Conservation (phyloP, 2,113 vertebrate genomes). For the Leiothrix lutea region DNA sequence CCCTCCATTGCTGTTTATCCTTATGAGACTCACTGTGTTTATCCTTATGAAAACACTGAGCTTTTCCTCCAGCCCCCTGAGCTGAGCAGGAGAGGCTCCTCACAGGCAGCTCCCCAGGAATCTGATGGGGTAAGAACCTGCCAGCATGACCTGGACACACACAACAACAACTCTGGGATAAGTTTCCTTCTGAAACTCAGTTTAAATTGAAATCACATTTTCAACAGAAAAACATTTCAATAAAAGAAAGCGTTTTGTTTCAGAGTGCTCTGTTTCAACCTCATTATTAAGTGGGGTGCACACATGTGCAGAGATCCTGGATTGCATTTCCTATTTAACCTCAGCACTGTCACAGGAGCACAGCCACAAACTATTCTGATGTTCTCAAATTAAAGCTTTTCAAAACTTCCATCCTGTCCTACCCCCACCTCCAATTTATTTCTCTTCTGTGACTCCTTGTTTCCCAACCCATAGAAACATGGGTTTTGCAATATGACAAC, state of each 20-base stretch:
- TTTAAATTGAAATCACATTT: not conserved
- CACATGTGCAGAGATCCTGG: not conserved
- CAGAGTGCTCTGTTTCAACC: not conserved
- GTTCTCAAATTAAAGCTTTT: not conserved
- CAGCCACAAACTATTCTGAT: not conserved
- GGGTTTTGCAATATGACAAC: not conserved
- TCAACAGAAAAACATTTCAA: not conserved
- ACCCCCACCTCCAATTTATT: not conserved
- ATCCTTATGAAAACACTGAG: not conserved
- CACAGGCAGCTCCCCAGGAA: not conserved
- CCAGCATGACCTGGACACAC: not conserved
- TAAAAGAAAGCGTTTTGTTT: not conserved
- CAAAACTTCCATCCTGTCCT: not conserved
- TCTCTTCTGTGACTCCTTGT: not conserved
- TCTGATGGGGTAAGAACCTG: not conserved
- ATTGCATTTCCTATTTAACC: not conserved
- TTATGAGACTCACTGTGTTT: not conserved
- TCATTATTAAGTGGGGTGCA: not conserved
- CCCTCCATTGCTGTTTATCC: not conserved
- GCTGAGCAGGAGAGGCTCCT: not conserved
- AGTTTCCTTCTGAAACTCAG: not conserved
- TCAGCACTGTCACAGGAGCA: not conserved
- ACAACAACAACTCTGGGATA: not conserved
- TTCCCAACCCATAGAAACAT: not conserved
- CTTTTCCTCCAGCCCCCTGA: not conserved